A percentile compares a stretch with the other conserved stretches of the same genome.
These are phyloP conservation scores for Ceratosolen fusciceps DNA, from an alignment of 1,140 invertebrate genomes.

Conservation along the genomic window DNA sequence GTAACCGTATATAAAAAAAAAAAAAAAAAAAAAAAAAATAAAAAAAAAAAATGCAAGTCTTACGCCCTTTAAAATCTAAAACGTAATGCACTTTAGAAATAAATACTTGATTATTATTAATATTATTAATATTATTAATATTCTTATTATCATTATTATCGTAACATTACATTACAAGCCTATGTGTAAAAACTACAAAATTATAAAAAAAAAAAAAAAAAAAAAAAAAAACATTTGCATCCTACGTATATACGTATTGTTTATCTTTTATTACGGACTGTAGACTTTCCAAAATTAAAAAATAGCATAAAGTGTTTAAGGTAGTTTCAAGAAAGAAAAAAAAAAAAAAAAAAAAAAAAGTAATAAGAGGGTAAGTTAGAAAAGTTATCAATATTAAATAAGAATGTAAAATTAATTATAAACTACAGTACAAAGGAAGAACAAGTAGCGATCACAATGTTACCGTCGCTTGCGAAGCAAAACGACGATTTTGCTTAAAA, in stretches of 20 bases:
- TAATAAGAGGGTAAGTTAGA: conserved; percentile 6
- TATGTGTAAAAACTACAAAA: conserved; percentile 32
- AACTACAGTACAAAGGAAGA: conserved; percentile 46
- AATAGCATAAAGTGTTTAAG: conserved; percentile 28
- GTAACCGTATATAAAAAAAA: neutral
- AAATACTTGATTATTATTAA: too few species aligned
- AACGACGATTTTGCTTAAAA: conserved; percentile 31
- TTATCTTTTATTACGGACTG: conserved; percentile 20
- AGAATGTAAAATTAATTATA: conserved; percentile 35
- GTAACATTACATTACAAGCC: neutral
- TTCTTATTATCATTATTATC: neutral
- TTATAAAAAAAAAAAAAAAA: conserved; percentile 16
- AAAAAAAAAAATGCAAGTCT: neutral
- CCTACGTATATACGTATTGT: neutral
- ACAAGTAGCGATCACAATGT: conserved; percentile 47
- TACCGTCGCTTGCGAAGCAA: conserved; percentile 10
- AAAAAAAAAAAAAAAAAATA: neutral
- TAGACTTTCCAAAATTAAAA: conserved; percentile 29
- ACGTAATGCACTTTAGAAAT: neutral
- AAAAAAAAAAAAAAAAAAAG: conserved; percentile 27
- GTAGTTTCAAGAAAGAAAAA: conserved; percentile 27
- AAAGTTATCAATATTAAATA: conserved; percentile 29
- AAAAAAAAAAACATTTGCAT: too few species aligned
- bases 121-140: too few species aligned
- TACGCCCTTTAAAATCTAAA: neutral